These are phyloP conservation scores for Brachypterus glaber DNA, from an alignment of 2,888 invertebrate species.

Conservation along the genomic window DNA sequence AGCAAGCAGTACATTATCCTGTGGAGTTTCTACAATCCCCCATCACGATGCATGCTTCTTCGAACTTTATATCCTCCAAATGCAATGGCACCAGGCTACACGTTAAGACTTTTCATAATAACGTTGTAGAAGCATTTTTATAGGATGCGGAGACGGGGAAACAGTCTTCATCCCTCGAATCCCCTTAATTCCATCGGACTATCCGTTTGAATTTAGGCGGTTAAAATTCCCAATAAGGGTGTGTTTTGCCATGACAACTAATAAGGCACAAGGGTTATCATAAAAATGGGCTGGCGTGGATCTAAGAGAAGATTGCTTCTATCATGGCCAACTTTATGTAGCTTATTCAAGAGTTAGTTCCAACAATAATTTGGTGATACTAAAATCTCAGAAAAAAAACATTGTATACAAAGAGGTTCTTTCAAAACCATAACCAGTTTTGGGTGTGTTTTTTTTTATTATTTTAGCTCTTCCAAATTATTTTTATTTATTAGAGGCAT, in stretches of 20 bases:
- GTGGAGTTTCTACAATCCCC: no score
- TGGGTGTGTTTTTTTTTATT: no score
- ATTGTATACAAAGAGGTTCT: no score
- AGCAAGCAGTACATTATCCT: no score
- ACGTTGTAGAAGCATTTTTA: constrained; percentile 4
- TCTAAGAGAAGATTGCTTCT: not conserved
- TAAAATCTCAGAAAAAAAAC: no score
- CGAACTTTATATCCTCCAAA: no score
- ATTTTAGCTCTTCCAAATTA: no score
- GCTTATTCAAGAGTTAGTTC: no score
- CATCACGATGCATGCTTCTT: no score
- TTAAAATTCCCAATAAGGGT: constrained; percentile 10
- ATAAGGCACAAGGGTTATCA: constrained; percentile 3
- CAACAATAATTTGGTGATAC: no score
- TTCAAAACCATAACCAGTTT: no score
- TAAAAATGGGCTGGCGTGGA: not conserved
- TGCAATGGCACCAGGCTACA: constrained; percentile 16
- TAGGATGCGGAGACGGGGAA: constrained; percentile 1
- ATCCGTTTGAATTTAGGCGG: constrained; percentile 10
- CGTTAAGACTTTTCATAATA: constrained; percentile 5
- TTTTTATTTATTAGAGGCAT: no score
- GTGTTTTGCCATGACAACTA: constrained; percentile 6
- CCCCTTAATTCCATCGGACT: constrained; percentile 10
- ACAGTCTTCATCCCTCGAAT: constrained; percentile 12
- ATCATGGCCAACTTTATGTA: not conserved